These are phyloP conservation scores for Thecocarcelia acutangulata DNA, from an alignment of 2,888 invertebrate species.

Conservation along the genomic window DNA sequence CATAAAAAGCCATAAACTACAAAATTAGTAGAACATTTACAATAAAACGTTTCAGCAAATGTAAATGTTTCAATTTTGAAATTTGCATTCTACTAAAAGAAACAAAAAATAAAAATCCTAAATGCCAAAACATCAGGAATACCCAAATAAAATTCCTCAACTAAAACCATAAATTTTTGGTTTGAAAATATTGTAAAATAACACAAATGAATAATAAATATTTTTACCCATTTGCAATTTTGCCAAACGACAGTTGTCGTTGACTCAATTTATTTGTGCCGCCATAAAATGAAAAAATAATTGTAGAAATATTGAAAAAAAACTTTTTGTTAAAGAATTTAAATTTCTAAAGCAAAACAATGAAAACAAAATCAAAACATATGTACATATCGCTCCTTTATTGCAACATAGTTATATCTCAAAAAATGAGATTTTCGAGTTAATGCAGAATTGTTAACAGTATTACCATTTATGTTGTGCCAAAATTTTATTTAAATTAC, in stretches of 20 bases:
- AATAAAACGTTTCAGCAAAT: no score
- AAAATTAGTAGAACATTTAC: no score
- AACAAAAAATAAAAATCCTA: not conserved
- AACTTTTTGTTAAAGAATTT: conserved; percentile 33
- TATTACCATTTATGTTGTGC: no score
- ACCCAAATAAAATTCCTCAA: conserved; percentile 19
- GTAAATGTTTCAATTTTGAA: no score
- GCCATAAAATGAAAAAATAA: conserved; percentile 6
- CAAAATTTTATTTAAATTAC: no score
- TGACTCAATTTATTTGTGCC: conserved; percentile 22
- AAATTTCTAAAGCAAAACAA: conserved; percentile 26
- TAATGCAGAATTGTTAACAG: no score
- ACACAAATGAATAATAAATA: not conserved
- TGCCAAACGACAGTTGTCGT: conserved; percentile 25
- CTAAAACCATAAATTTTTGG: not conserved
- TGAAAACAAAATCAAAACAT: conserved; percentile 40
- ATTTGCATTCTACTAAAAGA: no score
- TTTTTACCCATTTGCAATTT: conserved; percentile 20
- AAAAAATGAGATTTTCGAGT: no score
- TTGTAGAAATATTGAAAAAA: conserved; percentile 19
- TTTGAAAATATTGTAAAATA: conserved; percentile 19
- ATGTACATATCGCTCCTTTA: no score
- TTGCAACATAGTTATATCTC: no score
- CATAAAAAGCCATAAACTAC: no score
- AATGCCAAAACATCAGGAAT: conserved; percentile 13